Evolutionary conservation across 2,888 invertebrate genomes (phyloP).

Genomic region (Habrosyne pyritoides): DNA sequence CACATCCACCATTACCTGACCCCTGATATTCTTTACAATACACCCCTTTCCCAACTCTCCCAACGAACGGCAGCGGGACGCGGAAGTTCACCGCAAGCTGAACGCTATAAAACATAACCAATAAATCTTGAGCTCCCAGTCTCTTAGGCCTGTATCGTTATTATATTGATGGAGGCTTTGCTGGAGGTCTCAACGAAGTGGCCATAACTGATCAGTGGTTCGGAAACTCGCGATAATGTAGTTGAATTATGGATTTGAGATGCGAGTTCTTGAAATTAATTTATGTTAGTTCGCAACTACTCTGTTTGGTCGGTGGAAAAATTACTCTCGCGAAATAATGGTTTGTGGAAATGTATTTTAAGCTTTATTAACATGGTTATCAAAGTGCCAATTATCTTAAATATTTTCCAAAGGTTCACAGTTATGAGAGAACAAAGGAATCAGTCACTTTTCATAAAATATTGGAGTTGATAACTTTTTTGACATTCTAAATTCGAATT

Average conservation of each 20-base stretch:
- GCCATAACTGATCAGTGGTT: constrained; percentile 55
- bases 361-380: neutral
- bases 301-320: neutral
- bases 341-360: neutral
- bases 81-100: constrained; percentile 45
- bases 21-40: constrained; percentile 25
- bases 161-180: constrained; percentile 22
- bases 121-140: constrained; percentile 32
- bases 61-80: constrained; percentile 26
- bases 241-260: constrained; percentile 63
- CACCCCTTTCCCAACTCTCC: constrained; percentile 20
- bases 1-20: constrained; percentile 39
- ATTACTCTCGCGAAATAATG: neutral
- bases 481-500: neutral
- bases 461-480: too few species aligned
- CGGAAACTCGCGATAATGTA: constrained; percentile 71
- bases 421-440: too few species aligned
- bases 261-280: constrained; percentile 43
- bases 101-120: constrained; percentile 35
- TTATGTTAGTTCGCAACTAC: constrained; percentile 27
- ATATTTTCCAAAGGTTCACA: too few species aligned
- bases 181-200: constrained; percentile 43
- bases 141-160: constrained; percentile 22
- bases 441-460: too few species aligned
- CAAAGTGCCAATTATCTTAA: too few species aligned